Base-by-base conservation (phyloP, 2,113 vertebrate species). In the Chionodraco myersi region DNA sequence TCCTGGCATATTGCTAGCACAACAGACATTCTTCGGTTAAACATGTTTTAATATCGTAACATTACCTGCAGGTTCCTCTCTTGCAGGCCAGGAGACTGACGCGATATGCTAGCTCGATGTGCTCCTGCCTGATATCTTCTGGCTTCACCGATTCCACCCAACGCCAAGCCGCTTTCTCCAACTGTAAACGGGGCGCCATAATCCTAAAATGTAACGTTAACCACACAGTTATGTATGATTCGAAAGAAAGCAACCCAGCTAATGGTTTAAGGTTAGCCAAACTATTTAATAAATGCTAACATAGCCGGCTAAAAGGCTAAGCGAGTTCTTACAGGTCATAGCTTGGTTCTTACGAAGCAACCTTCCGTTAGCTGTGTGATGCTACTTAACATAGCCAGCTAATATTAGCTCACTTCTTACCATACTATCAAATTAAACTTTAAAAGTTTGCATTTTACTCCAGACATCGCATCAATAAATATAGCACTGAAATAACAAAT, bases 101-200 rank as follows among this genome's bases (percentile, higher is more conserved):
- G 77, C 97, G 96, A 80, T 99, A 98, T 83, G 97, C 97, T 87
- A 96, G 91, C 85, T 98, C 97, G 72, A 99, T 96, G 71, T 99
- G 97, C 69, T 98, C 97, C 92, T 92, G 95, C 68, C 88, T 89
- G 86, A 98, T 97, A 51, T 96, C 97, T 91, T 98, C 97, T 79
- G 97, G 97, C 91, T 94, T 96, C 79, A 99, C 97, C 18, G 89
- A 91, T 90, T 97, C 96, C 75, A 96, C 95, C 97, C 97, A 99
- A 53, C 96, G 95, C 97, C 97, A 99, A 89, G 97, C 97, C 79
- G 96, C 97, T 91, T 98, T 98, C 91, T 98, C 97, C 92, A 98
- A 94, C 94, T 98, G 97, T 87, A 97, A 89, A 69, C 97, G 96
- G 64, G 97, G 97, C 45, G 97, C 97, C 97, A 98, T 94, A 11